These are phyloP conservation scores for Ctenodactylus gundi DNA, from an alignment of 2,113 vertebrate genomes.

Conservation along the genomic window DNA sequence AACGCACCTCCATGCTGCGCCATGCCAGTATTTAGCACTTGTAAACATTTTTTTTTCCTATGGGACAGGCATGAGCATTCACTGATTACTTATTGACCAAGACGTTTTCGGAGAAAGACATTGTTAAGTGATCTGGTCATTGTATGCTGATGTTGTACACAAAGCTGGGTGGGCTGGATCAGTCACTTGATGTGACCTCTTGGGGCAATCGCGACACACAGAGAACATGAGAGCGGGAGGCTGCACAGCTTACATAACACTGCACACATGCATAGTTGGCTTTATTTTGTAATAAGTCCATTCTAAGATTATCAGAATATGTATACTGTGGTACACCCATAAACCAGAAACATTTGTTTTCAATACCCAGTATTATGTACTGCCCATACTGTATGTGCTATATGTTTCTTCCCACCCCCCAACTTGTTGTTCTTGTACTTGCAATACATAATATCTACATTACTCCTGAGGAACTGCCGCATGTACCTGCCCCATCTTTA, in stretches of 20 bases:
- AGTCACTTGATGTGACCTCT: too few species aligned
- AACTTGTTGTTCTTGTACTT: too few species aligned
- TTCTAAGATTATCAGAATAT: neutral
- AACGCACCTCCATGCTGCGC: neutral
- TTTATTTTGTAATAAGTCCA: neutral
- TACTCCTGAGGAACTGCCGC: too few species aligned
- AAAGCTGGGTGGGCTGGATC: too few species aligned
- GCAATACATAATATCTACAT: too few species aligned
- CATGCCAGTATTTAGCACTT: neutral
- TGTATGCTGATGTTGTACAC: too few species aligned
- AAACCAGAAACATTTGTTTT: neutral
- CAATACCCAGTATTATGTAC: neutral
- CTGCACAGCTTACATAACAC: neutral
- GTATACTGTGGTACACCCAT: too few species aligned
- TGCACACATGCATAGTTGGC: too few species aligned
- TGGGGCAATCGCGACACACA: too few species aligned
- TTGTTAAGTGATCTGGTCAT: neutral
- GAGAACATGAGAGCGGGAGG: neutral
- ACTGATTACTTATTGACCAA: neutral
- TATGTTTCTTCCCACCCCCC: too few species aligned
- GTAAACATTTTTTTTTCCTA: neutral
- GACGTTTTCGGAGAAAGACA: neutral
- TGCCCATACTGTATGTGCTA: neutral
- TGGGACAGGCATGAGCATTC: neutral
- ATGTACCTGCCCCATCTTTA: too few species aligned